phyloP scores from a whole-genome alignment of 2,888 invertebrate genomes.

The Eristalis tenax region DNA sequence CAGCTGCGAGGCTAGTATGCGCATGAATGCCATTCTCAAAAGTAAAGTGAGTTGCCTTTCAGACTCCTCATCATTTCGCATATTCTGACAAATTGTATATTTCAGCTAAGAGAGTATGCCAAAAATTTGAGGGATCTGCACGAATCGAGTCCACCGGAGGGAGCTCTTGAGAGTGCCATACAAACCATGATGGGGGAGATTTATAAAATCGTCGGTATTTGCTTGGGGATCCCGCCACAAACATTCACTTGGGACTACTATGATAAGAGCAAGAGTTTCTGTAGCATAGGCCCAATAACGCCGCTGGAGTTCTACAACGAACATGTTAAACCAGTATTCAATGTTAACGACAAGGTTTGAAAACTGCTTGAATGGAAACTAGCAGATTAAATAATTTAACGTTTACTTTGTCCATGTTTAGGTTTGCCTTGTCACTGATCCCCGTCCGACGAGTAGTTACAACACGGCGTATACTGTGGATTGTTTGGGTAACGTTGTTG shows the following conservation, averaged over 20 bases:
- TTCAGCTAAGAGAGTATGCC: constrained; percentile 90
- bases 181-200: constrained; percentile 88
- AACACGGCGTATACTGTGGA: constrained; percentile 92
- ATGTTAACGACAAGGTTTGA: constrained; percentile 90
- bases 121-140: constrained; percentile 87
- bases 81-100: background rate
- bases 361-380: background rate
- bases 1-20: constrained; percentile 87
- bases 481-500: constrained; percentile 93
- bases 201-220: constrained; percentile 91
- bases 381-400: too few species aligned
- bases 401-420: constrained; percentile 76
- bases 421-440: constrained; percentile 94
- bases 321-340: constrained; percentile 88
- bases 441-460: constrained; percentile 90
- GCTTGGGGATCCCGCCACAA: constrained; percentile 90
- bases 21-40: constrained; percentile 90
- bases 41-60: constrained; percentile 85
- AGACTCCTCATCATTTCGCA: background rate
- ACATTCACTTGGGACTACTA: constrained; percentile 92
- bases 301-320: constrained; percentile 91
- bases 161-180: constrained; percentile 85
- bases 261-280: constrained; percentile 89
- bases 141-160: constrained; percentile 84
- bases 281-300: constrained; percentile 88